These are phyloP conservation scores for Seira musarum DNA, from an alignment of 2,888 invertebrate genomes.

Conservation along the genomic window DNA sequence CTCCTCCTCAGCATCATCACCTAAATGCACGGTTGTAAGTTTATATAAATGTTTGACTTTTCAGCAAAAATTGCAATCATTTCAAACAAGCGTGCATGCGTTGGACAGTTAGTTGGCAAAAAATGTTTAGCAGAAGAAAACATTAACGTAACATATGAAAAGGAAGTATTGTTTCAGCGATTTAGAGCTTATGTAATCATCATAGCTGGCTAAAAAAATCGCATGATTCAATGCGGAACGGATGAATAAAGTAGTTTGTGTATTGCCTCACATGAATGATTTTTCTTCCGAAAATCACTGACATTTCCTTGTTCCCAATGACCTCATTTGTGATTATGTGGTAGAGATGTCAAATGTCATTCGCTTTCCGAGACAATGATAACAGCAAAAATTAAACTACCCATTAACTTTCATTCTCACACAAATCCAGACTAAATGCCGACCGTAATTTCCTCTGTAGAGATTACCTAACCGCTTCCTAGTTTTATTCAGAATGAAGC, in stretches of 20 bases:
- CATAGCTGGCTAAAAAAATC: background rate
- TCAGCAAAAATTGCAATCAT: background rate
- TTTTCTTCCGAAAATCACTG: background rate
- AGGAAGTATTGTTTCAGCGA: background rate
- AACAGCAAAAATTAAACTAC: too few relatives aligned
- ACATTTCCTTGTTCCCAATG: background rate
- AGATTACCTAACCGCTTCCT: too few relatives aligned
- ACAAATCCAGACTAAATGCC: too few relatives aligned
- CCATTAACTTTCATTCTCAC: too few relatives aligned
- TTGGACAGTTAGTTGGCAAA: background rate
- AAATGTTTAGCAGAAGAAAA: background rate
- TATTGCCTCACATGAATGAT: background rate
- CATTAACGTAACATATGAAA: background rate
- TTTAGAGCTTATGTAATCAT: background rate
- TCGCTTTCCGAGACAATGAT: too few relatives aligned
- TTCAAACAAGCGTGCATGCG: background rate
- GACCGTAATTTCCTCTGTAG: too few relatives aligned
- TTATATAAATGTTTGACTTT: background rate
- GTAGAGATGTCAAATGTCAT: too few relatives aligned
- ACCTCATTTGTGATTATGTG: background rate
- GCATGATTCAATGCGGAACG: too few relatives aligned
- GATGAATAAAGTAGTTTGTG: background rate
- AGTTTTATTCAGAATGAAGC: too few relatives aligned
- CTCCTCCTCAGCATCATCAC: constrained; percentile 40
- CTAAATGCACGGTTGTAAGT: constrained; percentile 50